These are phyloP conservation scores for Scolopax mira DNA, from an alignment of 2,113 vertebrate genomes.

Conservation along the genomic window DNA sequence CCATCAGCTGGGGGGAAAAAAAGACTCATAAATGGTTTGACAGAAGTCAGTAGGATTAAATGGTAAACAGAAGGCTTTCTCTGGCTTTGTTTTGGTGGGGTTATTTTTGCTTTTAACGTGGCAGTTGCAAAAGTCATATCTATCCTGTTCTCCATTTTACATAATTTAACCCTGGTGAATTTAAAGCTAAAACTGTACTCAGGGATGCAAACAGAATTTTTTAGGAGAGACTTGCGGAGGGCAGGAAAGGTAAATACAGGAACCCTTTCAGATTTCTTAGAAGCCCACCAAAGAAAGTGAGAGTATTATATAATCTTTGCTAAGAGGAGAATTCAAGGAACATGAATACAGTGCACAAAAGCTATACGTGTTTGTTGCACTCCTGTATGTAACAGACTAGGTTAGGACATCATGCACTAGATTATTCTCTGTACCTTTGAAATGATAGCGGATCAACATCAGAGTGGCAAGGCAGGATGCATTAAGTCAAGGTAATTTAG, in stretches of 20 bases:
- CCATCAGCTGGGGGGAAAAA: not conserved
- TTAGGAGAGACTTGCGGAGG: not conserved
- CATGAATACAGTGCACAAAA: not conserved
- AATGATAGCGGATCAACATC: not conserved
- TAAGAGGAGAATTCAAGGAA: not conserved
- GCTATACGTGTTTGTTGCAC: not conserved
- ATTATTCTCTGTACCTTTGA: not conserved
- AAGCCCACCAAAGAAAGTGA: not conserved
- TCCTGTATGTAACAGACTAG: not conserved
- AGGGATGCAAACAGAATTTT: not conserved
- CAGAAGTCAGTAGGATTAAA: not conserved
- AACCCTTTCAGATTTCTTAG: not conserved
- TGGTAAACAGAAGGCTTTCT: not conserved
- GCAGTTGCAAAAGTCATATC: not conserved
- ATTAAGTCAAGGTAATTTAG: conserved; percentile 34
- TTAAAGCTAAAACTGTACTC: not conserved
- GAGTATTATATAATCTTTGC: not conserved
- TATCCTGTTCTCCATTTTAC: not conserved
- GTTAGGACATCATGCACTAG: not conserved
- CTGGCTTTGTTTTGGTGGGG: not conserved
- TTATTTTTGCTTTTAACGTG: not conserved
- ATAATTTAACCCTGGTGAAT: not conserved
- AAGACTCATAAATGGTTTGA: not conserved
- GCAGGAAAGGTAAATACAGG: not conserved
- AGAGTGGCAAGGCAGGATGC: conserved; percentile 25